These are phyloP conservation scores for Palythoa heliodiscus DNA, from an alignment of 92 coral and sea anemone genomes.

Conservation along the genomic window DNA sequence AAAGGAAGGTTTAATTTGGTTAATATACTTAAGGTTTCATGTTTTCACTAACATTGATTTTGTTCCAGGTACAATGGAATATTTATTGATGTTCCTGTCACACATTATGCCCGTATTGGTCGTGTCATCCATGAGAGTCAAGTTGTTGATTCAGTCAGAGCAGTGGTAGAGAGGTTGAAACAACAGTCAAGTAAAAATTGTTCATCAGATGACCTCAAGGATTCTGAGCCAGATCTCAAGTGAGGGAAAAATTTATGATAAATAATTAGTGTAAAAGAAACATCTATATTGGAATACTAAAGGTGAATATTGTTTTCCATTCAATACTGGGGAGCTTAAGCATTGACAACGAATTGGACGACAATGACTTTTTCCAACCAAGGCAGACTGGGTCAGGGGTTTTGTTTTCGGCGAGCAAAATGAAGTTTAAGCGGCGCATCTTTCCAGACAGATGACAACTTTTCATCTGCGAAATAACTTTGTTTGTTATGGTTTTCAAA, in stretches of 20 bases:
- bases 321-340: too few species aligned
- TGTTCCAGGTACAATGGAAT: conserved; percentile 78
- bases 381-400: too few species aligned
- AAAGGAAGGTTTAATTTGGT: neutral
- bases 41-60: neutral
- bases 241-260: conserved; percentile 32
- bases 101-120: conserved; percentile 82
- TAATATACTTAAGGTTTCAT: neutral
- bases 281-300: too few species aligned
- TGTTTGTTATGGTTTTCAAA: too few species aligned
- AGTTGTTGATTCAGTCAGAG: conserved; percentile 92
- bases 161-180: conserved; percentile 80
- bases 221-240: conserved; percentile 94
- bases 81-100: conserved; percentile 91
- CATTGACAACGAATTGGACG: too few species aligned
- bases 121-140: conserved; percentile 93
- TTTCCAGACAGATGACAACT: too few species aligned
- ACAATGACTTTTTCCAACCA: too few species aligned
- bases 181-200: conserved; percentile 78
- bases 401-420: too few species aligned
- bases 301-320: too few species aligned
- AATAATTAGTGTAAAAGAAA: neutral
- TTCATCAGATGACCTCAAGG: conserved; percentile 88
- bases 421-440: too few species aligned
- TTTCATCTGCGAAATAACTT: too few species aligned